A percentile compares a stretch with the other conserved stretches of the same genome.
Evolutionary conservation across 2,888 invertebrate genomes (phyloP).

Genomic region (Ectemnius continuus): DNA sequence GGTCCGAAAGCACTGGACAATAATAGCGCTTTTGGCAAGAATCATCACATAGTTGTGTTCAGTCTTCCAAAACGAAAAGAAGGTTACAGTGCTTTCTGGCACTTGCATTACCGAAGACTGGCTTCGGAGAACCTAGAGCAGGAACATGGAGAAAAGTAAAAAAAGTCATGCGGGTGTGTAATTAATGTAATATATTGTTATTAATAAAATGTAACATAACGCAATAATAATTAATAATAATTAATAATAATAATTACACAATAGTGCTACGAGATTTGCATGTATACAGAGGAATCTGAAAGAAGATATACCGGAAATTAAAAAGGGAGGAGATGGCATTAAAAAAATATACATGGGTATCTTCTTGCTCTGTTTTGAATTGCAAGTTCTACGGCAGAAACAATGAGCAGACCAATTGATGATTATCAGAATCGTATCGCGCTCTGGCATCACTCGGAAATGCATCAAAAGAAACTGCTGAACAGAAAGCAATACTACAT

Average conservation of each 20-base stretch:
- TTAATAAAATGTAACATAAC: constrained; percentile 77
- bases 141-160: constrained; percentile 61
- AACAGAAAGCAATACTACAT: constrained; percentile 11
- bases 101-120: too few relatives aligned
- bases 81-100: background rate
- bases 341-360: constrained; percentile 54
- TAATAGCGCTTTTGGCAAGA: constrained; percentile 16
- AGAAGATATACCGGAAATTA: constrained; percentile 50
- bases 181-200: constrained; percentile 77
- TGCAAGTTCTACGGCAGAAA: constrained; percentile 34
- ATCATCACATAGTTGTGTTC: constrained; percentile 17
- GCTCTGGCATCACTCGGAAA: constrained; percentile 51
- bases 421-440: constrained; percentile 38
- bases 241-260: constrained; percentile 75
- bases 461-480: constrained; percentile 37
- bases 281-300: constrained; percentile 63
- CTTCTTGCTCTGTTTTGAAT: constrained; percentile 16
- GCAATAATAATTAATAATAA: constrained; percentile 70
- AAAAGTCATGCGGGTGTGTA: constrained; percentile 66
- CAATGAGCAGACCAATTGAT: constrained; percentile 37
- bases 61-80: constrained; percentile 19
- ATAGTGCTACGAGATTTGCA: constrained; percentile 67
- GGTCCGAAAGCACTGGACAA: too few relatives aligned
- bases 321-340: constrained; percentile 35
- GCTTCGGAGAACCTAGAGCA: constrained; percentile 18